Evolutionary conservation across 2,888 invertebrate genomes (phyloP).

Genomic region (Deroplatys truncata): DNA sequence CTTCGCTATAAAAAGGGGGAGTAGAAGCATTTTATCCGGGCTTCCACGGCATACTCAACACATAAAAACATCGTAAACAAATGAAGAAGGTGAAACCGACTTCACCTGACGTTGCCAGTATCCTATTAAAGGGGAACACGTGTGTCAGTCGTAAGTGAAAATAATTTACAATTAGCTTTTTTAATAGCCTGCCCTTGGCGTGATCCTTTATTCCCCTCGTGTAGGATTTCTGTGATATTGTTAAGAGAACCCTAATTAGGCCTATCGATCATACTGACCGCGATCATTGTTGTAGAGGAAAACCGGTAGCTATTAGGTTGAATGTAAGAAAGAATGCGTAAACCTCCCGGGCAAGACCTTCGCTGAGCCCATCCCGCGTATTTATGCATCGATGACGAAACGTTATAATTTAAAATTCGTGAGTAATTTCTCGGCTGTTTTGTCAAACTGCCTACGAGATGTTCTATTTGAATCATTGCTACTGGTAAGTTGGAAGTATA

Average conservation of each 20-base stretch:
- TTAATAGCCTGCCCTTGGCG: background rate
- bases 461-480: background rate
- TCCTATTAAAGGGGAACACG: background rate
- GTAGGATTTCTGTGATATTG: background rate
- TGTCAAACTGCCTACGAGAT: background rate
- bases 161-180: background rate
- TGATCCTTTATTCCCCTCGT: background rate
- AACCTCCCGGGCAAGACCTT: background rate
- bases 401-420: background rate
- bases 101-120: background rate
- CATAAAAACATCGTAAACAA: background rate
- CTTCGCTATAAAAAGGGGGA: background rate
- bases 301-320: background rate
- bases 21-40: background rate
- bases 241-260: background rate
- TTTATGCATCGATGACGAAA: background rate
- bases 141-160: background rate
- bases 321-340: background rate
- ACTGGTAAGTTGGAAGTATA: background rate
- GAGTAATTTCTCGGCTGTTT: background rate
- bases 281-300: background rate
- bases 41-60: background rate
- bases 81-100: background rate
- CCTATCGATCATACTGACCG: background rate
- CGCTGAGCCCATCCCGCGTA: too few relatives aligned